A percentile compares a stretch with the other conserved stretches of the same genome.
Conservation (phyloP, 1,140 invertebrate genomes). For the Trichoplusia ni region DNA sequence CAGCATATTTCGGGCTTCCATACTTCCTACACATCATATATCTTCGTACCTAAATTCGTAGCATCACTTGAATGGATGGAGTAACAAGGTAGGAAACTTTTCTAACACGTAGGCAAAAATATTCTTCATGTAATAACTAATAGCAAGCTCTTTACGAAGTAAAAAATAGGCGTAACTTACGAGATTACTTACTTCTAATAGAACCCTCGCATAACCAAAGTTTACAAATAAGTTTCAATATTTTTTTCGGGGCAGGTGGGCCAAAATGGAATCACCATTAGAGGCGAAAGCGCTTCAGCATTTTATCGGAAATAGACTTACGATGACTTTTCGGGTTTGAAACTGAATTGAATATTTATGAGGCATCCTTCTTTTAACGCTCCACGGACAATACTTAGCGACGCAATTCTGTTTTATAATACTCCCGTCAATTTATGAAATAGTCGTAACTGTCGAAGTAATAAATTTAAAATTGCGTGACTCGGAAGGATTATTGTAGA, state of each 20-base stretch:
- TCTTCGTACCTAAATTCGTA: too few species aligned
- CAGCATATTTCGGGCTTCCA: background rate
- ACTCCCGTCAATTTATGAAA: conserved; percentile 11
- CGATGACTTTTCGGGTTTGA: conserved; percentile 69
- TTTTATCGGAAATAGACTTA: conserved; percentile 78
- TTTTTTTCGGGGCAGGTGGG: conserved; percentile 51
- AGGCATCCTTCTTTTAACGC: conserved; percentile 57
- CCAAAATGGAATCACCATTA: conserved; percentile 68
- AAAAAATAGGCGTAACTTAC: too few species aligned
- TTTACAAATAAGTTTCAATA: conserved; percentile 35
- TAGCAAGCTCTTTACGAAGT: too few species aligned
- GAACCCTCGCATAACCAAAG: background rate
- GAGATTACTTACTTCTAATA: too few species aligned
- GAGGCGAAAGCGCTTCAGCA: conserved; percentile 56
- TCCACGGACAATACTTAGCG: conserved; percentile 53
- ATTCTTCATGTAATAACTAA: too few species aligned
- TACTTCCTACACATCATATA: too few species aligned
- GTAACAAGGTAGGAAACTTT: too few species aligned
- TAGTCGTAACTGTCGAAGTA: conserved; percentile 2
- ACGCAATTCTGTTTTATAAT: conserved; percentile 23
- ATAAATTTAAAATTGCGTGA: too few species aligned
- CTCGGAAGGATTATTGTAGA: too few species aligned
- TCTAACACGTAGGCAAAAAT: too few species aligned
- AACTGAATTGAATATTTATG: conserved; percentile 79
- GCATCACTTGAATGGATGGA: too few species aligned